These are phyloP conservation scores for Bilobella aurantiaca DNA, from an alignment of 1,140 invertebrate genomes.

Conservation along the genomic window DNA sequence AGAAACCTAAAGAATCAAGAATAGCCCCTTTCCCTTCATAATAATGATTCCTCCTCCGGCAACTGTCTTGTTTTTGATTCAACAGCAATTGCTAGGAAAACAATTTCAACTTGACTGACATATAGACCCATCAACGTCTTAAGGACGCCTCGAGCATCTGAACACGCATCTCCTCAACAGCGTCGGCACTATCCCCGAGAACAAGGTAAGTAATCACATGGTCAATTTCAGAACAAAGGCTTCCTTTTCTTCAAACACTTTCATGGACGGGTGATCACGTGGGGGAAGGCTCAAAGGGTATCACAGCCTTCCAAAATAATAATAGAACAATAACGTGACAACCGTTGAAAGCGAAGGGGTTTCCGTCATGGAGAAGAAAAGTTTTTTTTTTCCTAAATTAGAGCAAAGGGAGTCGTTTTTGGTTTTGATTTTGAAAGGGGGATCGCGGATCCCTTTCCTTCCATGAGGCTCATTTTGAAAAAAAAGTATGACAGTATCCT, in stretches of 20 bases:
- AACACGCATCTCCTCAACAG: too few relatives aligned
- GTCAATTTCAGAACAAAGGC: conserved; percentile 3
- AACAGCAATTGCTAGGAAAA: background rate
- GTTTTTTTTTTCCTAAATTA: background rate
- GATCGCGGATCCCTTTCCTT: background rate
- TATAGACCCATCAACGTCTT: background rate
- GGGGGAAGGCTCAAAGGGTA: background rate
- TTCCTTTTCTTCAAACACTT: background rate
- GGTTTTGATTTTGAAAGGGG: background rate
- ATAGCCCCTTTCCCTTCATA: background rate
- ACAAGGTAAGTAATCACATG: conserved; percentile 4
- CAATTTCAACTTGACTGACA: background rate
- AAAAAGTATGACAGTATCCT: background rate
- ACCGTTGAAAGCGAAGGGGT: background rate
- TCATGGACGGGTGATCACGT: conserved; percentile 4
- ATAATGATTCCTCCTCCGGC: too few relatives aligned
- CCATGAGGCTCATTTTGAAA: background rate
- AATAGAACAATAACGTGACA: conserved; percentile 7
- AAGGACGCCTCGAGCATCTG: background rate
- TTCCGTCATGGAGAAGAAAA: background rate
- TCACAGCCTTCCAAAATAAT: background rate
- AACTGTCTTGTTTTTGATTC: background rate
- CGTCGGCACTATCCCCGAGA: too few relatives aligned
- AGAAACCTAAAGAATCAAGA: background rate
- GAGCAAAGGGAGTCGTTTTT: conserved; percentile 3